Base-by-base conservation (phyloP, 2,888 invertebrate genomes). In the Pristionchus japonicus region DNA sequence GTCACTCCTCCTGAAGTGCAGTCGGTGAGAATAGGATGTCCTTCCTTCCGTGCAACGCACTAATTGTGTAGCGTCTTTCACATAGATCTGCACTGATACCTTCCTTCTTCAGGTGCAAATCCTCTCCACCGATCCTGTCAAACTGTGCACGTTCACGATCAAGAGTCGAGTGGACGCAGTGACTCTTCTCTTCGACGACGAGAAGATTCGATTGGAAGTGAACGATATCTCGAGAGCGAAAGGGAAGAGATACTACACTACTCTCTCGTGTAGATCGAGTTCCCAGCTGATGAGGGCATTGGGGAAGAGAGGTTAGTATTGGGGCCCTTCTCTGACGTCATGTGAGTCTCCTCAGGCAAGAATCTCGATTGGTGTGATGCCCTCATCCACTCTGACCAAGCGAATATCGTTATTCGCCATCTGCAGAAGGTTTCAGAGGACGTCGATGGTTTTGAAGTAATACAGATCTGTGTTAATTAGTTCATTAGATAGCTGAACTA, bases 191-290 rank as follows among this genome's bases (percentile, higher is more conserved):
- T 83, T 83, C 34, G 82, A 83, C 20, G 52, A 49, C 13, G 20
- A 83, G 82, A 83, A 52, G 31, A 52, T 83, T 83, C 49, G 82
- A 83, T 34, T 83, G 31, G 52, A 49, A 37, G 82, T 83, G 17
- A 83, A 49, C 27, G 52, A 83, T 13, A 83, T 83, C 13, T 52
- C 49, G 34, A 83, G 34, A n/a, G 34, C 52, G 34, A 83, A 83
- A 20, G 82, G 82, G 23, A 83, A 34, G 52, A 52, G 52, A 83
- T 83, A 83, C 52, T 52, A 83, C 82, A 83, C 82, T 7, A 83
- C 49, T 7, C 34, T 83, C 34, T 52, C 82, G 23, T 83, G 82
- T 52, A 34, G 82, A 83, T 31, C 52, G 2, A 83, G 20, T 83
- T 15, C 82, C 17, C 34, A 49, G 11, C 20, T 83, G 49, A 83